Percentiles rank a stretch among this genome's conserved stretches.
Evolutionary conservation across 2,113 vertebrate genomes (phyloP).

Genomic region (Turdus rufiventris): DNA sequence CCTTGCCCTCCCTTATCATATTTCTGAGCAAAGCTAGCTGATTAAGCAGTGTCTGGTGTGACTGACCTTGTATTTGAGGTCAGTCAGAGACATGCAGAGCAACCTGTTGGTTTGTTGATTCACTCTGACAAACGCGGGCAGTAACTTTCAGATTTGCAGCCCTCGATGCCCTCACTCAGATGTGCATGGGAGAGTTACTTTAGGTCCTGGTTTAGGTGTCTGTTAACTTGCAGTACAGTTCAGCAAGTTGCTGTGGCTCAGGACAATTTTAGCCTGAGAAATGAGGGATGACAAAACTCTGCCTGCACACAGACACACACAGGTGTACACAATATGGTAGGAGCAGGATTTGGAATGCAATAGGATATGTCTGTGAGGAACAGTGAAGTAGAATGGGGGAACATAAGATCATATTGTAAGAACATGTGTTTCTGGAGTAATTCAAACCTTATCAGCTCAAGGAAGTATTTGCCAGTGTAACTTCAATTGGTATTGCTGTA

Average conservation of each 20-base stretch:
- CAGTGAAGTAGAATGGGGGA: background rate
- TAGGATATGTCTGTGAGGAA: background rate
- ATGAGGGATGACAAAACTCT: background rate
- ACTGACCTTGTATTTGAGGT: slow-evolving; percentile 1
- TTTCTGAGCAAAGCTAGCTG: slow-evolving; percentile 18
- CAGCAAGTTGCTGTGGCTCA: background rate
- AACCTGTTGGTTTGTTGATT: background rate
- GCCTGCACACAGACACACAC: background rate
- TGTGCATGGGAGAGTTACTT: background rate
- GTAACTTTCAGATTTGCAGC: background rate
- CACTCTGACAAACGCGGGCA: background rate
- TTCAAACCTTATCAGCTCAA: slow-evolving; percentile 28
- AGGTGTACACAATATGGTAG: background rate
- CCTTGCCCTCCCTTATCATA: background rate
- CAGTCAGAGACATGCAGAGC: background rate
- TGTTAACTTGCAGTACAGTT: background rate
- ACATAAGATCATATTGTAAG: background rate
- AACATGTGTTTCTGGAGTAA: background rate
- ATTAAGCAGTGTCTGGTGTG: slow-evolving; percentile 5
- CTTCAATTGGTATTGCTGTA: background rate
- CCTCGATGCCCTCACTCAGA: background rate
- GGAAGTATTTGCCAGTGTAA: slow-evolving; percentile 33
- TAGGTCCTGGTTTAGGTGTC: background rate
- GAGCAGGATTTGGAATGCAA: background rate
- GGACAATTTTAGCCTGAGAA: background rate